Evolutionary conservation across 2,797 vertebrate genomes (phyloP), one percentile per base, ranked within the genome.

Genomic region (Adrianichthys oophorus): DNA sequence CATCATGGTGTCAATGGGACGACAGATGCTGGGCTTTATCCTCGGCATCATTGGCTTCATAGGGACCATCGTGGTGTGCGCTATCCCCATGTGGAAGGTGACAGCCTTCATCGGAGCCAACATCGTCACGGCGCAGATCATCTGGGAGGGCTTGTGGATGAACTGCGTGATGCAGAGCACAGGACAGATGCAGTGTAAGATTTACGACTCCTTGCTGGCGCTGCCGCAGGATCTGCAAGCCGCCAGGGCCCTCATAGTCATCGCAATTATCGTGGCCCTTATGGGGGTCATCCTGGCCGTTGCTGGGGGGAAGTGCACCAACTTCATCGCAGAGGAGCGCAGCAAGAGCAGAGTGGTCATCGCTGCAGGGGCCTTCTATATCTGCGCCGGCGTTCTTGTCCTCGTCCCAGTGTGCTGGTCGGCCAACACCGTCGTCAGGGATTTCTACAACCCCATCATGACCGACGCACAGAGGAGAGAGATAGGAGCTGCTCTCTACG

Each of bases 121-220:
- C 90, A 98, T 99, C 6, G 94, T 99, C 84, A 93, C 93, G 0
- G 94, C 95, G 0, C 96, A 99, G 88, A 88, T 89, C 73, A 90
- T 95, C 76, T 98, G 95, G 95, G 95, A 98, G 43, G 97, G 97
- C 45, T 78, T 98, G 59, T 98, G 97, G 97, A 97, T 98, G 96
- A 93, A 82, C 89, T 98, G 97, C 10, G 95, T 98, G 80, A 94
- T 82, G 55, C 97, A 97, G 89, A 98, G 97, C 83, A 98, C 97
- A 0, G 97, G 97, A 0, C 97, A 98, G 90, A 97, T 98, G 93
- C 97, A 98, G 74, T 98, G 96, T 82, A 96, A 95, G 82, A 88
- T 98, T 82, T 95, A 98, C 7, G 96, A 98, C 68, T 97, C 96
- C 0, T 15, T 98, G 83, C 86, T 98, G 87, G 93, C 90, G 0